Evolutionary conservation across 2,888 invertebrate genomes (phyloP).

Genomic region (Aethes cnicana): DNA sequence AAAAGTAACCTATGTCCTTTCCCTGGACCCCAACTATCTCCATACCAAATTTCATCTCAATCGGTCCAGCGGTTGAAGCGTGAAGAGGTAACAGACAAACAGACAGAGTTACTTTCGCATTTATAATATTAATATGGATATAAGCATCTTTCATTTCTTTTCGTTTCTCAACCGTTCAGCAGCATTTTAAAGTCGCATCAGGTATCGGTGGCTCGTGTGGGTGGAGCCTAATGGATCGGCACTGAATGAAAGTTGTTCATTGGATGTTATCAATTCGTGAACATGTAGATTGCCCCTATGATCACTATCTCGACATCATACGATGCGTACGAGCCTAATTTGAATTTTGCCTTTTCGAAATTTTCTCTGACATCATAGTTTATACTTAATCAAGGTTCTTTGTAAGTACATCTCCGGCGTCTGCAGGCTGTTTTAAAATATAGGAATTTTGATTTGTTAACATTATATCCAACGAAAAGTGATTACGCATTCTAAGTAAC

Average conservation of each 20-base stretch:
- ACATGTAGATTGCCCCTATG: conserved; percentile 62
- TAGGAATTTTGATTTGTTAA: too few species aligned
- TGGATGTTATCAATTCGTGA: conserved; percentile 72
- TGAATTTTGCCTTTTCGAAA: conserved; percentile 7
- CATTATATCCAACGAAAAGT: not conserved
- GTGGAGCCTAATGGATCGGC: conserved; percentile 69
- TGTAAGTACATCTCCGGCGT: too few species aligned
- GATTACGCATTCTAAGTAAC: not conserved
- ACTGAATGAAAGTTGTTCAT: conserved; percentile 70
- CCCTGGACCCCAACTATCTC: too few species aligned
- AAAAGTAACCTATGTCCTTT: too few species aligned
- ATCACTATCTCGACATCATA: conserved; percentile 44
- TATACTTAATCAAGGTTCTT: not conserved
- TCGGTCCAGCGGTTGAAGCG: too few species aligned
- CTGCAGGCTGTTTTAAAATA: too few species aligned
- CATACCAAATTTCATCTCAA: too few species aligned
- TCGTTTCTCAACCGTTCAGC: conserved; percentile 32
- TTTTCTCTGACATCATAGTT: not conserved
- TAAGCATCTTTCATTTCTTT: too few species aligned
- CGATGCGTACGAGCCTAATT: conserved; percentile 12
- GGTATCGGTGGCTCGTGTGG: conserved; percentile 63
- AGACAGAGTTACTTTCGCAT: too few species aligned
- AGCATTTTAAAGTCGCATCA: conserved; percentile 54
- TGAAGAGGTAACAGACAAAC: too few species aligned
- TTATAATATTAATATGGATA: too few species aligned